Evolutionary conservation across 1,140 invertebrate genomes (phyloP), one percentile per base, ranked within the genome.

Genomic region (Paramacrobiotus metropolitanus): DNA sequence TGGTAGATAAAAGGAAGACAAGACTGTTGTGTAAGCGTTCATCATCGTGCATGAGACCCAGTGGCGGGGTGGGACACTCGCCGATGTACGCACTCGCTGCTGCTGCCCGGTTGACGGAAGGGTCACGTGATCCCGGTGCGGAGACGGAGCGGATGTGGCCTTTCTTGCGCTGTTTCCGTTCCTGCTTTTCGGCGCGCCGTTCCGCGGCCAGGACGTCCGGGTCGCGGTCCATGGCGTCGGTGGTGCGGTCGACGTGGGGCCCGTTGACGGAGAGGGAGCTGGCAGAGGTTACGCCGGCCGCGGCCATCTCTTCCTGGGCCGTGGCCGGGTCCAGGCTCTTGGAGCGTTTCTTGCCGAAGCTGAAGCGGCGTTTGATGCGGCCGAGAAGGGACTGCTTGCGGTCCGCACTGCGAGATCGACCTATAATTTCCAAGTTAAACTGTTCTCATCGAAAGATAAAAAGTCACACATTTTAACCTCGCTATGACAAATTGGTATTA

Each of bases 1-100:
- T 55, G 24, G 48, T 55, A 28, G 48, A 55, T 4, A 55, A 24
- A 55, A 55, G 48, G 48, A 55, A 55, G 48, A 55, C 48, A 55
- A 55, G 48, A 15, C 15, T 20, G 28, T 55, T 55, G 24, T 55
- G 48, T 15, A 55, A 24, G 15, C 4, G 15, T 28, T 9, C 24
- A 55, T 55, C 48, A 24, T 55, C 48, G 24, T 55, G 48, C 15
- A 55, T 20, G 24, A 55, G 15, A 15, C 48, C 48, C 48, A 55
- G 28, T 24, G 48, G 48, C 24, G 48, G 48, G 15, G 48, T 55
- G 28, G 4, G 15, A 40, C 34, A 9, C 9, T n/a, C 34, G 15
- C 15, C 48, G 4, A 15, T 28, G 48, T 20, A 55, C 48, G 48
- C 48, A 55, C 48, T 55, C 15, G 15, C 48, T n/a, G n/a, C n/a